phyloP scores from a whole-genome alignment of 2,113 vertebrate species.

The Engystomops pustulosus region DNA sequence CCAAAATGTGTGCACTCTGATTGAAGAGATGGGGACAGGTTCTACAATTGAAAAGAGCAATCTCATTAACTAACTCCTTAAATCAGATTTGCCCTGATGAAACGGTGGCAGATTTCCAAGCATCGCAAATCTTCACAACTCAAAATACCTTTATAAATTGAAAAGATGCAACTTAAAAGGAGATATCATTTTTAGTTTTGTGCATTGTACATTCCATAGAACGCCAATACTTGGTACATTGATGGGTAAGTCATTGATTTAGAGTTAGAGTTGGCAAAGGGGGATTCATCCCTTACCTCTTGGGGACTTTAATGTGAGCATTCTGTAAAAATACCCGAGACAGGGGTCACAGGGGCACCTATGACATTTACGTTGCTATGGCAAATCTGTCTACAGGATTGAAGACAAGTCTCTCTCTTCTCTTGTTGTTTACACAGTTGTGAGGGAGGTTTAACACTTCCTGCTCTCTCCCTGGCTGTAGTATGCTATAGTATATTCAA shows the following conservation, averaged over 20 bases:
- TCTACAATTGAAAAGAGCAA: slow-evolving; percentile 54
- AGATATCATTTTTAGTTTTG: background rate
- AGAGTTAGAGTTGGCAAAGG: too few relatives aligned
- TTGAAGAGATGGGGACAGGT: slow-evolving; percentile 53
- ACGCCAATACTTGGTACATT: too few relatives aligned
- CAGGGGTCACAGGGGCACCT: too few relatives aligned
- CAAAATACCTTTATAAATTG: slow-evolving; percentile 45
- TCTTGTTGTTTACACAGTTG: too few relatives aligned
- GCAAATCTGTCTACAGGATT: too few relatives aligned
- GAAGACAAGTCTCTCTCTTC: too few relatives aligned
- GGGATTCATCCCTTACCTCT: background rate
- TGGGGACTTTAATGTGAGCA: background rate
- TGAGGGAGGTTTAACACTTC: too few relatives aligned
- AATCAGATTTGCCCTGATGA: slow-evolving; percentile 58
- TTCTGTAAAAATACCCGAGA: background rate
- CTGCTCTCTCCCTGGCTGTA: too few relatives aligned
- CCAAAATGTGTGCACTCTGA: slow-evolving; percentile 52
- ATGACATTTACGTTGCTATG: too few relatives aligned
- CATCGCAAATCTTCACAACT: background rate
- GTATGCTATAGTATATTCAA: too few relatives aligned
- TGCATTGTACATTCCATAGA: too few relatives aligned
- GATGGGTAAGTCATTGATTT: background rate
- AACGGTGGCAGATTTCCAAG: slow-evolving; percentile 53
- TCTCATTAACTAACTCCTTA: slow-evolving; percentile 58
- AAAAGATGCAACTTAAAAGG: background rate